Conservation (phyloP, 1,140 invertebrate species). For the Oryctes rhinoceros region DNA sequence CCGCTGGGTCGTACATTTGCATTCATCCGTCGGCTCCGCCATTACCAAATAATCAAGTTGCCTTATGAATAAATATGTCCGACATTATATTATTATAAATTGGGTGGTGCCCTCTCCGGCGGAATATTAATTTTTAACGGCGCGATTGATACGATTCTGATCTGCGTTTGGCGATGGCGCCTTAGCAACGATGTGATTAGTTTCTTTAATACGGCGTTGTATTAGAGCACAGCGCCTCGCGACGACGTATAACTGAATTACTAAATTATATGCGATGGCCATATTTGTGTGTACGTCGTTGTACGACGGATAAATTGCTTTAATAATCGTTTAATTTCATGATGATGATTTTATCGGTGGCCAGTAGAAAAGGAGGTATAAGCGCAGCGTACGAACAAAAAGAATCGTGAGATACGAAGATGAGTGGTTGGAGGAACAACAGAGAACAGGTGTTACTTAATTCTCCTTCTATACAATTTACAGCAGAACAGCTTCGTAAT, state of each 20-base stretch:
- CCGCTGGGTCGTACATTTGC: background rate
- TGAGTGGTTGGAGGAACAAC: too few relatives aligned
- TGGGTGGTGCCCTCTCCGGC: background rate
- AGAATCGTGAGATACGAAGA: too few relatives aligned
- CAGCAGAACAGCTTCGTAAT: too few relatives aligned
- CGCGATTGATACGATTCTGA: slow-evolving; percentile 10
- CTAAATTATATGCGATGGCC: slow-evolving; percentile 14
- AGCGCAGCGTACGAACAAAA: too few relatives aligned
- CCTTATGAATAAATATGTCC: slow-evolving; percentile 1
- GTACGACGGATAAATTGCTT: background rate
- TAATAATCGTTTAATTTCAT: slow-evolving; percentile 19
- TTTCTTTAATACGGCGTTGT: background rate
- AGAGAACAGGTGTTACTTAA: too few relatives aligned
- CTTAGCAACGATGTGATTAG: slow-evolving; percentile 5
- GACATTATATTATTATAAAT: background rate
- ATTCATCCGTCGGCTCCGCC: slow-evolving; percentile 1
- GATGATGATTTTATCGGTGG: background rate
- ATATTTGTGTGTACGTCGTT: background rate
- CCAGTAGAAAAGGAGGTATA: background rate
- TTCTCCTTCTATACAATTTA: too few relatives aligned
- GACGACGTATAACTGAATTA: background rate
- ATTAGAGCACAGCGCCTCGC: background rate
- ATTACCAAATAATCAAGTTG: slow-evolving; percentile 10
- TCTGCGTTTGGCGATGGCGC: background rate
- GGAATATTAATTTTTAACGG: slow-evolving; percentile 6